A percentile compares a stretch with the other conserved stretches of the same genome.
These are phyloP conservation scores for Passerina amoena DNA, from an alignment of 2,113 vertebrate species.

Conservation along the genomic window DNA sequence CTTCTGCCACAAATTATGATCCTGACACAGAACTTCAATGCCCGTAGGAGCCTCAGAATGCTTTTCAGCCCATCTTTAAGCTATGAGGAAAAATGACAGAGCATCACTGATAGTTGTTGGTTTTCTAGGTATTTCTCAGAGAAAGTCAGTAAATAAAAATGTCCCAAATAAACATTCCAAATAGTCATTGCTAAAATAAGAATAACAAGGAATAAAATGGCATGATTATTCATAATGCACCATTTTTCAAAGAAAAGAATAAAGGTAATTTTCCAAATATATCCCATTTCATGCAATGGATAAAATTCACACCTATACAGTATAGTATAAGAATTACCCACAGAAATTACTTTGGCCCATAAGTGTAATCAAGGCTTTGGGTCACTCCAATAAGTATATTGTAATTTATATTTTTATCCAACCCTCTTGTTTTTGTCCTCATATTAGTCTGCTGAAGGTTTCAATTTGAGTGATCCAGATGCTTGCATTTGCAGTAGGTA, in stretches of 20 bases:
- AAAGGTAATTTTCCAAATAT: neutral
- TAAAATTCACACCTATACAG: neutral
- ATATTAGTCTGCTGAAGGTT: neutral
- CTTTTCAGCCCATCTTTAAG: neutral
- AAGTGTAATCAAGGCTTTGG: neutral
- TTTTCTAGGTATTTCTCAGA: neutral
- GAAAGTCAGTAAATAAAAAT: neutral
- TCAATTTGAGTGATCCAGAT: neutral
- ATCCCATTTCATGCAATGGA: neutral
- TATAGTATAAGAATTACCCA: neutral
- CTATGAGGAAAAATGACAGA: neutral
- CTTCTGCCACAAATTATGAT: neutral
- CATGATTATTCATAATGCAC: neutral
- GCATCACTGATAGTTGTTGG: rapidly evolving
- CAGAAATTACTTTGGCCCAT: neutral
- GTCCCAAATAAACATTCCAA: neutral
- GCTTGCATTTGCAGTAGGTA: neutral
- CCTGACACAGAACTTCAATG: neutral
- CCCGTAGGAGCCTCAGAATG: neutral
- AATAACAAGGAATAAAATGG: neutral
- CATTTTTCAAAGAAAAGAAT: neutral
- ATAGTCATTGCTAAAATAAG: neutral
- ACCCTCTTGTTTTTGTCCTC: rapidly evolving
- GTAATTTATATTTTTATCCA: neutral
- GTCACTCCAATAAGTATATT: neutral